phyloP scores from a whole-genome alignment of 2,888 invertebrate genomes.

The Leptopilina syphax region DNA sequence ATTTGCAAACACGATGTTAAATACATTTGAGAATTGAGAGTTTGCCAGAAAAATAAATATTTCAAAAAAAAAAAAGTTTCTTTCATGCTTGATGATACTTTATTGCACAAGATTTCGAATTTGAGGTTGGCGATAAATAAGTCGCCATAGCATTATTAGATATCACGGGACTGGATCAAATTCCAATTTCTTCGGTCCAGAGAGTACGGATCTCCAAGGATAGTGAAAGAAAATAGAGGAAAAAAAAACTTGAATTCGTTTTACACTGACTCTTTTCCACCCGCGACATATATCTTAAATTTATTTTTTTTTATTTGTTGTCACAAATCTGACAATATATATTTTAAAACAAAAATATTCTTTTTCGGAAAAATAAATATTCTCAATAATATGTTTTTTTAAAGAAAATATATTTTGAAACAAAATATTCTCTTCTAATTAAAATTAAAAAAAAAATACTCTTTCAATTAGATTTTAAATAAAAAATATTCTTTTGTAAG shows the following conservation, averaged over 20 bases:
- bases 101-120: conserved; percentile 40
- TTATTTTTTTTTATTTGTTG: background rate
- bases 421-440: too few species aligned
- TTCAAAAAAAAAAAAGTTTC: conserved; percentile 3
- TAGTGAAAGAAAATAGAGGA: conserved; percentile 1
- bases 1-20: background rate
- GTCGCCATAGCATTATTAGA: conserved; percentile 62
- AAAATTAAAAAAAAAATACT: too few species aligned
- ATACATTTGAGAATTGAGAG: background rate
- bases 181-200: conserved; percentile 62
- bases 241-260: conserved; percentile 52
- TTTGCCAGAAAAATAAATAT: conserved; percentile 4
- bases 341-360: background rate
- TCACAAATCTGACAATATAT: conserved; percentile 19
- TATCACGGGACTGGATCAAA: conserved; percentile 63
- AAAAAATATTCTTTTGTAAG: too few species aligned
- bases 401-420: too few species aligned
- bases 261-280: conserved; percentile 36
- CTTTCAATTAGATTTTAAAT: too few species aligned
- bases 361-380: background rate
- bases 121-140: conserved; percentile 61
- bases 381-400: too few species aligned
- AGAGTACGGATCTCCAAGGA: conserved; percentile 46
- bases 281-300: conserved; percentile 17
- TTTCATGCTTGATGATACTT: conserved; percentile 30